Evolutionary conservation across 2,113 vertebrate species (phyloP).

Genomic region (Larimichthys polyactis): DNA sequence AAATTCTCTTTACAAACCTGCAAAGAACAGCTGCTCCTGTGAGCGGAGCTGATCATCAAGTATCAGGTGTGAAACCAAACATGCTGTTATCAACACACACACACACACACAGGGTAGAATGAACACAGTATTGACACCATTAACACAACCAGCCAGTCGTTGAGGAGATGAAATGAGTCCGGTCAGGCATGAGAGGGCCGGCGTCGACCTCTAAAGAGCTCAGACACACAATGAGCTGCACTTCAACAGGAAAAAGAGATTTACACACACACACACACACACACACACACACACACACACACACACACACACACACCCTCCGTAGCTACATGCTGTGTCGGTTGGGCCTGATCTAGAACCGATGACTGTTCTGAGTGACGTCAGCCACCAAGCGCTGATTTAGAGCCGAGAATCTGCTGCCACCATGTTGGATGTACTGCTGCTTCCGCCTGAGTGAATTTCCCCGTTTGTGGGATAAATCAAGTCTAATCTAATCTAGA

Average conservation of each 20-base stretch:
- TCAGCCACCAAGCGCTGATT: too few species aligned
- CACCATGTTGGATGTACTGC: too few species aligned
- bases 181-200: slow-evolving; percentile 42
- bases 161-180: slow-evolving; percentile 62
- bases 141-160: slow-evolving; percentile 67
- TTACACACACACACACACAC: background rate
- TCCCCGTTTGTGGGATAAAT: too few species aligned
- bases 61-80: slow-evolving; percentile 14
- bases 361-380: too few species aligned
- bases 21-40: background rate
- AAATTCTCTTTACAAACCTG: background rate
- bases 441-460: too few species aligned
- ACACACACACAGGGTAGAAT: slow-evolving; percentile 39
- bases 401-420: too few species aligned
- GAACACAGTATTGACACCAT: slow-evolving; percentile 71
- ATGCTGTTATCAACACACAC: slow-evolving; percentile 4
- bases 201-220: slow-evolving; percentile 32
- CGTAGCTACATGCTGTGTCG: background rate
- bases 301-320: too few species aligned
- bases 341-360: too few species aligned
- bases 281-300: too few species aligned
- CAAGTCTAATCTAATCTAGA: too few species aligned
- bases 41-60: background rate
- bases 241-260: slow-evolving; percentile 42
- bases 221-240: slow-evolving; percentile 13